Conservation (phyloP, 1,140 invertebrate genomes). For the Tetranychus cinnabarinus region DNA sequence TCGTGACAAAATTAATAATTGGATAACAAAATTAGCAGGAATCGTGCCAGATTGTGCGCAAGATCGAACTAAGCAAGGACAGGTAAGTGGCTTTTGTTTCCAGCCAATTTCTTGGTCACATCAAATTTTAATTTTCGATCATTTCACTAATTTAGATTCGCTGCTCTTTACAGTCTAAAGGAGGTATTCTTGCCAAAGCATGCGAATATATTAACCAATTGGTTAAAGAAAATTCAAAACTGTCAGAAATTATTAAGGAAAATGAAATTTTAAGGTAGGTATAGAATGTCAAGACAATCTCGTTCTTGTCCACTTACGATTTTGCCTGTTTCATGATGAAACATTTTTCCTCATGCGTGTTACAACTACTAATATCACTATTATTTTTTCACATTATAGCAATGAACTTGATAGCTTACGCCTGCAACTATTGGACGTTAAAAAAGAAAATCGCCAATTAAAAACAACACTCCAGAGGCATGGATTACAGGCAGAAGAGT, state of each 20-base stretch:
- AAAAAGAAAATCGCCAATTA: neutral
- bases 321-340: neutral
- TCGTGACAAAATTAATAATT: constrained; percentile 76
- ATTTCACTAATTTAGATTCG: constrained; percentile 3
- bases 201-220: constrained; percentile 83
- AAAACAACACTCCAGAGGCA: neutral
- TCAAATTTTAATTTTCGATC: neutral
- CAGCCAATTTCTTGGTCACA: neutral
- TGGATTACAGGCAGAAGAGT: no score
- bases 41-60: constrained; percentile 31
- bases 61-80: constrained; percentile 22
- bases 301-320: neutral
- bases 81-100: constrained; percentile 6
- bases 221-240: constrained; percentile 43
- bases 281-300: neutral
- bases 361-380: neutral
- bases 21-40: constrained; percentile 74
- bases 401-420: neutral
- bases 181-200: constrained; percentile 79
- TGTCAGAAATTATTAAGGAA: constrained; percentile 33
- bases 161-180: constrained; percentile 50
- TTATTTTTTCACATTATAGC: neutral
- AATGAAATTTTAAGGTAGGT: constrained; percentile 26
- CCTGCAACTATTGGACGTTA: neutral
- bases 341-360: neutral